Base-by-base conservation (phyloP, 2,888 invertebrate species). In the Marronus borbonicus region DNA sequence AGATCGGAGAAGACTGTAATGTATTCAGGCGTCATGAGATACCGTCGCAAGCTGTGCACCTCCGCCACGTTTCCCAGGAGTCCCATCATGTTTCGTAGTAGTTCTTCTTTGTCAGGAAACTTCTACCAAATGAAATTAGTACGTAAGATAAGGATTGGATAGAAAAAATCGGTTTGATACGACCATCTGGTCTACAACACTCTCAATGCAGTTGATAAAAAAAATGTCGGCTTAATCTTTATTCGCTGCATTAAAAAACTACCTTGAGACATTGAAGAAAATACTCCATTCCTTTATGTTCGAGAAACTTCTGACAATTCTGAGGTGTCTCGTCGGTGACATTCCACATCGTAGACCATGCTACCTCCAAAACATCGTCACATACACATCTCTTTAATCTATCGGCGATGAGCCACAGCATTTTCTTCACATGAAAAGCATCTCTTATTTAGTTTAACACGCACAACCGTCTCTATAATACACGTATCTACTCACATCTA, bases 341-440 rank as follows among this genome's bases (percentile, higher is more conserved):
- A 89, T 98, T 99, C 98, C 98, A 99, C 95, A 99, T 96, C n/a
- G 98, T 97, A 78, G 98, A 98, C 99, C 99, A 99, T 3, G 98
- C 97, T 17, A 98, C 97, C 89, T 98, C 98, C 89, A 99, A 92
- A 20, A 98, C 97, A 88, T 99, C 98, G 88, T 99, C 98, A 86
- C 97, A 98, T 58, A 94, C 90, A 78, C 92, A 92, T 52, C 93
- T 91, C 78, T 93, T 92, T 79, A 97, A 90, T 70, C 97, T 93
- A 85, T 95, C 94, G 76, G 93, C 92, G 80, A 99, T 98, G 83
- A 98, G 91, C 84, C 93, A 92, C 84, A 98, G 89, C 97, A 99
- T 98, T 89, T 93, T 94, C 93, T 95, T 87, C 7, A 50, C 39
- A 64, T 14, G 31, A 62, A 52, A 52, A 58, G 20, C 0, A 20